Conservation (phyloP, 2,888 invertebrate genomes). For the Malthinus flaveolus region DNA sequence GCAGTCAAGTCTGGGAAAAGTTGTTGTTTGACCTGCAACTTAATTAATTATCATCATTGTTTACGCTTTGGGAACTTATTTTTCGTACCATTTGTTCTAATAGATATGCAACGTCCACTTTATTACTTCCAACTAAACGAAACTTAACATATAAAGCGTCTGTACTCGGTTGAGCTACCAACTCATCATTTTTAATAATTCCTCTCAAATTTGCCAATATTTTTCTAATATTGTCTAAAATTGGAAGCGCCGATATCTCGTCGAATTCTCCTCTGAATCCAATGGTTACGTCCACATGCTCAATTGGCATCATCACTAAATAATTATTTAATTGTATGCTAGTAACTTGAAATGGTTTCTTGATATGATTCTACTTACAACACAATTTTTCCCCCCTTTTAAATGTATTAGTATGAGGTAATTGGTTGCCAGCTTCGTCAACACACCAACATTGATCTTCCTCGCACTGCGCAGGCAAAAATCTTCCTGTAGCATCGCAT, state of each 20-base stretch:
- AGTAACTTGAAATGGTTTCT: not conserved
- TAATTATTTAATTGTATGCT: slow-evolving; percentile 28
- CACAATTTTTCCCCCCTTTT: slow-evolving; percentile 62
- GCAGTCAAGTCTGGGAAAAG: slow-evolving; percentile 59
- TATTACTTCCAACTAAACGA: slow-evolving; percentile 70
- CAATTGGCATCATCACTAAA: slow-evolving; percentile 71
- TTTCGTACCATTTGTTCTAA: slow-evolving; percentile 73
- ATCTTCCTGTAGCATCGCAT: slow-evolving; percentile 72
- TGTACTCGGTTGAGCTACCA: slow-evolving; percentile 58
- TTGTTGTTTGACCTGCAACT: slow-evolving; percentile 55
- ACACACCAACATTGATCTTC: slow-evolving; percentile 82
- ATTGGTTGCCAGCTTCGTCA: slow-evolving; percentile 78
- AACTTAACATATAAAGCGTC: slow-evolving; percentile 63
- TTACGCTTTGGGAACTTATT: too few species aligned
- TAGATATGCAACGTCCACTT: slow-evolving; percentile 78
- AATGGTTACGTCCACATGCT: slow-evolving; percentile 74
- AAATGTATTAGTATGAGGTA: slow-evolving; percentile 65
- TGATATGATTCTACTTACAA: slow-evolving; percentile 50
- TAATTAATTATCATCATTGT: not conserved
- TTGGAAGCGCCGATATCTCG: slow-evolving; percentile 56
- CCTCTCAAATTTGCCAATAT: slow-evolving; percentile 56
- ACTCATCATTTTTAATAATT: slow-evolving; percentile 54
- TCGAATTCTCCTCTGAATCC: slow-evolving; percentile 69
- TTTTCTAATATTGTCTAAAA: slow-evolving; percentile 54
- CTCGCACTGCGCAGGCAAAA: slow-evolving; percentile 76